Evolutionary conservation across 2,113 vertebrate species (phyloP), one percentile per base, ranked within the genome.

Genomic region (Trichomycterus rosablanca): DNA sequence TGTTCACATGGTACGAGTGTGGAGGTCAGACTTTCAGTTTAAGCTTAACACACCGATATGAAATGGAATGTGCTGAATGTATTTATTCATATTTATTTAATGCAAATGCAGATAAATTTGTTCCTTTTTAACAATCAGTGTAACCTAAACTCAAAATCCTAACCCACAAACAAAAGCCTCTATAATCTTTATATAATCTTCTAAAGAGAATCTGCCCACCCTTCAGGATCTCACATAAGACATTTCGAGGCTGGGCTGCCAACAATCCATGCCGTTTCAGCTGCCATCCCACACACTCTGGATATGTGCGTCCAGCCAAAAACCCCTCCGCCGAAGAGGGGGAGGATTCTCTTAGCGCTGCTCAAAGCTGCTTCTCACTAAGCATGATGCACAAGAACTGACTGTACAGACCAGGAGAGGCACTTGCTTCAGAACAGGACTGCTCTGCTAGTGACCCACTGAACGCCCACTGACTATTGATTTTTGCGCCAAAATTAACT

Each of bases 401-500:
- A 64, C 5, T 43, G 39, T 54, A 54, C 50, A 45, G 39, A 55
- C 45, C 40, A 54, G 40, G 34, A 56, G 22, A 64, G 39, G 20
- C 20, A 16, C 34, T 11, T 49, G n/a, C 26, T 49, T 61, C 44
- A 40, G 26, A 26, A 45, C 57, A 37, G 32, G 34, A 60, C 16
- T 34, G 22, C 4, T 39, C 51, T 55, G 62, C 51, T 42, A 48
- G 51, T n/a, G 53, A 56, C 30, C 62, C 16, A 19, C 52, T 16
- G 18, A 34, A 58, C 63, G 39, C 63, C 69, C 45, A 67, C 69
- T 4, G 45, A 62, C 46, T 67, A 67, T 46, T 53, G 63, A 66
- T 66, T 67, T 53, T 24, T 8, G 39, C 7, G 63, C 64, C 51
- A 63, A 72, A 72, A 72, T 63, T 34, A 59, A 63, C 69, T 63